Percentiles rank a stretch among this genome's conserved stretches.
Conservation (phyloP, 2,113 vertebrate species). For the Progne subis region DNA sequence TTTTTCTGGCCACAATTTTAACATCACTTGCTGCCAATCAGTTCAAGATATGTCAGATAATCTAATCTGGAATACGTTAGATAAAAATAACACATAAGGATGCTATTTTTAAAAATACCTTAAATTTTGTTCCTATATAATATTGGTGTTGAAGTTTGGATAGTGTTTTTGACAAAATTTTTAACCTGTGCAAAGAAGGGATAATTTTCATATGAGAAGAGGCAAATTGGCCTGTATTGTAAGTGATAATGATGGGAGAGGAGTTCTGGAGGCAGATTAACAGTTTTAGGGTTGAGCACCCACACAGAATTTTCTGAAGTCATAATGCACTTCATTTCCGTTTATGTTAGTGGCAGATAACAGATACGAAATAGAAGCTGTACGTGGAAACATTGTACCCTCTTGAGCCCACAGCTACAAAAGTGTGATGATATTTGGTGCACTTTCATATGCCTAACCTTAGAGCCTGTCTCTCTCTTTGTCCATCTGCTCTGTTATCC, state of each 20-base stretch:
- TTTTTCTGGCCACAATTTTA: neutral
- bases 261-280: neutral
- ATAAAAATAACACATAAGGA: neutral
- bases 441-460: neutral
- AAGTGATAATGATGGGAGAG: neutral
- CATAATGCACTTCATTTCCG: neutral
- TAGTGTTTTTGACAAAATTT: neutral
- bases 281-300: neutral
- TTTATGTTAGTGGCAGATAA: neutral
- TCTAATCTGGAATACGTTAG: neutral
- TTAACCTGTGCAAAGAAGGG: neutral
- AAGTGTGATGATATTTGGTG: neutral
- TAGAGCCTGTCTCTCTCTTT: neutral
- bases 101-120: neutral
- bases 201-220: neutral
- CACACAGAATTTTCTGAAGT: neutral
- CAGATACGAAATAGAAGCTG: accelerated
- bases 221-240: neutral
- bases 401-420: accelerated
- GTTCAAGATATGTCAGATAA: neutral
- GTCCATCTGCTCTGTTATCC: neutral
- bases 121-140: neutral
- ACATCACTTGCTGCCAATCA: neutral
- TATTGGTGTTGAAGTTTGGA: neutral
- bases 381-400: neutral